Evolutionary conservation across 2,113 vertebrate species (phyloP), one percentile per base, ranked within the genome.

Genomic region (Bothrops jararaca): DNA sequence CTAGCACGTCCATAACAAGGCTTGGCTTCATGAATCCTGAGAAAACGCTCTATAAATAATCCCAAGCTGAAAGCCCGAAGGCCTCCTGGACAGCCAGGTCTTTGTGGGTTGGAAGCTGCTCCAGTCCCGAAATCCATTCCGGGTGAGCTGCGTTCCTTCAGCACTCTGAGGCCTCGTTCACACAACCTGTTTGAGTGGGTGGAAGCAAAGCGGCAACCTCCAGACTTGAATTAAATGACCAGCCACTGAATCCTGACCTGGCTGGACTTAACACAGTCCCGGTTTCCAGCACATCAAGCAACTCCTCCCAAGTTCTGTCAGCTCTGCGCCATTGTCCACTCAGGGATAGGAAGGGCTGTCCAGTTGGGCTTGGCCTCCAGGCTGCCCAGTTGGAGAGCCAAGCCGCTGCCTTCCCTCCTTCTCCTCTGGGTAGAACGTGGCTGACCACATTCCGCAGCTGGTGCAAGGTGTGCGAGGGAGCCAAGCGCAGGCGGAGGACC

Each of bases 381-480:
- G 29, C 29, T 69, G 64, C 5, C 29, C 29, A 4, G 64, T 15
- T 15, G 74, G 74, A 80, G 74, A 80, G 74, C 34, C 74, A 80
- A 22, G 18, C 15, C 6, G 18, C 15, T 9, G 74, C 34, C 74
- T 22, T 22, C 34, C 34, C 42, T 42, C 34, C 39, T 42, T 85
- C 4, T 93, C 56, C 60, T 42, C 42, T 23, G 34, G 52, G 4
- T 74, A 99, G 99, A 98, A 98, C 0, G 99, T 99, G 90, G 99
- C 99, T 10, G 99, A 99, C 91, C 98, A 98, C 96, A 99, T 99
- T 93, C 99, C 99, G 91, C 99, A 99, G 94, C 93, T 99, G 95
- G 99, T 99, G 50, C 99, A 99, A 95, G 99, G 99, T 0, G 99
- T 99, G 95, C 97, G 99, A 95, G 99, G 98, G 90, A 99, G 99